Conservation (phyloP, 2,113 vertebrate species). For the Pachyramphus minor region DNA sequence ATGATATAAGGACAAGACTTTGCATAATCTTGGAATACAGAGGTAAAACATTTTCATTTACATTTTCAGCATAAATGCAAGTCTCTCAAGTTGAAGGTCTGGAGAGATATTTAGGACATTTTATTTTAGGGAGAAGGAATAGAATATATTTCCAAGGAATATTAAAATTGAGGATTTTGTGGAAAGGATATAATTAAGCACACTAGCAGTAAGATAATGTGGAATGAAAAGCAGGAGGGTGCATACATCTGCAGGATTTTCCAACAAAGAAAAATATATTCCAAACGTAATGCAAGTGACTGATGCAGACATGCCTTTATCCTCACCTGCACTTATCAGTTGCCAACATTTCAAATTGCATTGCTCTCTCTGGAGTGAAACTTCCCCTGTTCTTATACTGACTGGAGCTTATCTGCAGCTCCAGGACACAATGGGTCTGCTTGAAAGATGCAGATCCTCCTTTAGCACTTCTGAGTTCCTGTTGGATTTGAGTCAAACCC, state of each 20-base stretch:
- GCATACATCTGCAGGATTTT: background rate
- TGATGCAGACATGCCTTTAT: slow-evolving; percentile 43
- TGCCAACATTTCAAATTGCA: slow-evolving; percentile 44
- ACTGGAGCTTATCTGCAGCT: slow-evolving; percentile 43
- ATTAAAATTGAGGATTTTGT: slow-evolving; percentile 9
- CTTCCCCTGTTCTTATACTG: background rate
- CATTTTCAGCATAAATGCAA: background rate
- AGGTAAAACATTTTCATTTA: background rate
- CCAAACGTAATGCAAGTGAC: background rate
- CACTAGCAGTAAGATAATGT: background rate
- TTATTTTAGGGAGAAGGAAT: background rate
- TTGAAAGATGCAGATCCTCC: slow-evolving; percentile 39
- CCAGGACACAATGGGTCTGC: background rate
- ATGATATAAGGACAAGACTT: background rate
- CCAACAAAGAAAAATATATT: slow-evolving; percentile 20
- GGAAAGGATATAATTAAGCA: slow-evolving; percentile 47
- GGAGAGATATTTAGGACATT: background rate
- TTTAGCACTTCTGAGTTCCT: slow-evolving; percentile 23
- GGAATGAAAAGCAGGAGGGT: slow-evolving; percentile 9
- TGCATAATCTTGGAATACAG: background rate
- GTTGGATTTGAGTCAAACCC: slow-evolving; percentile 29
- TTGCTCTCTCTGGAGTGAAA: slow-evolving; percentile 7
- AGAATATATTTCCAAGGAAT: background rate
- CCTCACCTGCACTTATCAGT: slow-evolving; percentile 54
- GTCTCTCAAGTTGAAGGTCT: background rate